Conservation (phyloP, 2,113 vertebrate species). For the Xyrauchen texanus region DNA sequence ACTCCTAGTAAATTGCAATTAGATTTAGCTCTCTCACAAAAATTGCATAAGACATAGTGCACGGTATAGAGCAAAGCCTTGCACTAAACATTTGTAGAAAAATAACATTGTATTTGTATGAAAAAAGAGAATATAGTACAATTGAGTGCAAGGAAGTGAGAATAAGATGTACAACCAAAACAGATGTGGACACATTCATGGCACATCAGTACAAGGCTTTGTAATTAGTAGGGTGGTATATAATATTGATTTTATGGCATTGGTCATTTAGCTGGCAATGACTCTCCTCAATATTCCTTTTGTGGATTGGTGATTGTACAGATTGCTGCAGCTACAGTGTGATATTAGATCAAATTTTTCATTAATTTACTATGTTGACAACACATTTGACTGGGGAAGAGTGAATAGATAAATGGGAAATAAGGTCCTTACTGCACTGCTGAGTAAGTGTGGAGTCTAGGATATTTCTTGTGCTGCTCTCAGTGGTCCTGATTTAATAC, state of each 20-base stretch:
- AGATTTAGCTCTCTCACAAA: too few species aligned
- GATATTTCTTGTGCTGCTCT: too few species aligned
- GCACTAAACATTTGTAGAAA: too few species aligned
- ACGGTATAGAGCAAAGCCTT: too few species aligned
- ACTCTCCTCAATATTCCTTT: background rate
- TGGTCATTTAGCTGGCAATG: background rate
- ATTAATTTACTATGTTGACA: background rate
- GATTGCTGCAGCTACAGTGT: conserved; percentile 20
- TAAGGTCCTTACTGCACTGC: too few species aligned
- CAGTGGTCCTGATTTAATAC: too few species aligned
- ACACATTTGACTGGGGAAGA: conserved; percentile 6
- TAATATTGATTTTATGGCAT: conserved; percentile 28
- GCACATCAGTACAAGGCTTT: conserved; percentile 5
- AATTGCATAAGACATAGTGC: too few species aligned
- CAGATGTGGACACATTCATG: background rate
- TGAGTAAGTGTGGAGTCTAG: too few species aligned
- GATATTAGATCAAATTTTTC: conserved; percentile 1
- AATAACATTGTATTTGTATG: too few species aligned
- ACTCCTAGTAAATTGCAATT: too few species aligned
- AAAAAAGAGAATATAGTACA: too few species aligned
- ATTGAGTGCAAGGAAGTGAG: background rate
- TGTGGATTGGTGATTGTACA: conserved; percentile 6
- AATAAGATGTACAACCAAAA: background rate
- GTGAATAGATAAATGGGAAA: too few species aligned
- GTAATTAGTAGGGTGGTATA: conserved; percentile 6